Base-by-base conservation (phyloP, 2,113 vertebrate species). In the Anoura caudifer region DNA sequence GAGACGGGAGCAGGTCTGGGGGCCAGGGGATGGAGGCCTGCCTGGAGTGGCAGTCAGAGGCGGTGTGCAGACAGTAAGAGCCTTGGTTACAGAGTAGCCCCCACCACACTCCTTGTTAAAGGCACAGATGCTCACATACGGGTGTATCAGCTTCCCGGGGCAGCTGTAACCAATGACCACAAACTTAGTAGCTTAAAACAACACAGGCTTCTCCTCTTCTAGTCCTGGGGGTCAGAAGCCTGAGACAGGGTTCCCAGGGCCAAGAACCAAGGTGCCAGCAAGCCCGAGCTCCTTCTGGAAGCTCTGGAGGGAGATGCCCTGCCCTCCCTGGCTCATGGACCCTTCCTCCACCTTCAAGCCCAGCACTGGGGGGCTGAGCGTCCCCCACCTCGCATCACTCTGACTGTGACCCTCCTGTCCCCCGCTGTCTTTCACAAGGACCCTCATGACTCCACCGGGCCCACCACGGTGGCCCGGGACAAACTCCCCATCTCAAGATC, bases 101-200 rank as follows among this genome's bases (percentile, higher is more conserved):
- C 82, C 1, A 1, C 63, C 50, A 1, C 38, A 2, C 1, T 28
- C 72, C 38, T 26, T 45, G 45, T 13, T 2, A 47, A 20, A 28
- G n/a, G 28, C 0, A 14, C 28, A 28, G 59, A 33, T 14, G 4
- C 16, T 7, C 7, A 5, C 4, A 1, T 3, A 2, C 26, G 0
- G 7, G 33, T 26, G 19, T 12, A 4, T 50, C 2, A 16, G 36
- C 7, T 50, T 76, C 90, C 41, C 4, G 24, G 9, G 7, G 47
- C 47, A 28, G 59, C 45, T 20, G 11, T 2, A 8, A 24, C 47
- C 8, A 12, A 4, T 0, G 1, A 2, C n/a, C 63, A 65, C 38
- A 67, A 20, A 31, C 47, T 41, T 26, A 16, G 56, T 31, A 10
- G 59, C 61, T 22, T 1, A 26, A 47, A 38, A 28, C 24, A 20